phyloP scores from a whole-genome alignment of 1,140 invertebrate species.

The Ridgeia piscesae region DNA sequence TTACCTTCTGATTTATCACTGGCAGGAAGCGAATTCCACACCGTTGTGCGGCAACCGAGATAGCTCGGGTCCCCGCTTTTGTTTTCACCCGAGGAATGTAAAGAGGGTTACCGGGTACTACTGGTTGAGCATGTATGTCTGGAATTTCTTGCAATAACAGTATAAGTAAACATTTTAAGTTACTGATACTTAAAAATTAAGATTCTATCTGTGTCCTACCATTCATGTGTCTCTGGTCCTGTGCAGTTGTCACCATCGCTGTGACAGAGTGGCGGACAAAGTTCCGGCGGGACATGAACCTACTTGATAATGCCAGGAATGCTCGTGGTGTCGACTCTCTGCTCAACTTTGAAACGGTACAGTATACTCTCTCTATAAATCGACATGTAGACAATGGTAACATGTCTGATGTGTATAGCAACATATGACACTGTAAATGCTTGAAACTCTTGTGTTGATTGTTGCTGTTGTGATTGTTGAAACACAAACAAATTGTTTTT shows the following conservation, averaged over 20 bases:
- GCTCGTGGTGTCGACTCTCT: constrained; percentile 94
- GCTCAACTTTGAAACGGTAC: constrained; percentile 91
- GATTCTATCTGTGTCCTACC: neutral
- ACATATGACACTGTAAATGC: too few relatives aligned
- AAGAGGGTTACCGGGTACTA: too few relatives aligned
- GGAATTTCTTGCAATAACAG: neutral
- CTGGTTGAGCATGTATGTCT: neutral
- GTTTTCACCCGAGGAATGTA: too few relatives aligned
- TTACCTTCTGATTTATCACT: too few relatives aligned
- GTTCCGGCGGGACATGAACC: constrained; percentile 88
- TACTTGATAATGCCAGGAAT: constrained; percentile 84
- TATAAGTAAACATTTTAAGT: too few relatives aligned
- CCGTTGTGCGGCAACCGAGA: too few relatives aligned
- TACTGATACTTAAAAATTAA: neutral
- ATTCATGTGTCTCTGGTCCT: neutral
- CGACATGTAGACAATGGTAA: neutral
- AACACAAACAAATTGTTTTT: too few relatives aligned
- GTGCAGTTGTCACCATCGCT: constrained; percentile 68
- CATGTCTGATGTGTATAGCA: neutral
- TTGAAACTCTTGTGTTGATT: too few relatives aligned
- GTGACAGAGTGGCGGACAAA: constrained; percentile 96
- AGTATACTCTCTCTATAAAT: constrained; percentile 17
- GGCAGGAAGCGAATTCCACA: too few relatives aligned
- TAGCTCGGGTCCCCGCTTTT: too few relatives aligned
- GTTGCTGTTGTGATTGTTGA: too few relatives aligned